These are phyloP conservation scores for Lysandra coridon DNA, from an alignment of 2,888 invertebrate genomes.

Conservation along the genomic window DNA sequence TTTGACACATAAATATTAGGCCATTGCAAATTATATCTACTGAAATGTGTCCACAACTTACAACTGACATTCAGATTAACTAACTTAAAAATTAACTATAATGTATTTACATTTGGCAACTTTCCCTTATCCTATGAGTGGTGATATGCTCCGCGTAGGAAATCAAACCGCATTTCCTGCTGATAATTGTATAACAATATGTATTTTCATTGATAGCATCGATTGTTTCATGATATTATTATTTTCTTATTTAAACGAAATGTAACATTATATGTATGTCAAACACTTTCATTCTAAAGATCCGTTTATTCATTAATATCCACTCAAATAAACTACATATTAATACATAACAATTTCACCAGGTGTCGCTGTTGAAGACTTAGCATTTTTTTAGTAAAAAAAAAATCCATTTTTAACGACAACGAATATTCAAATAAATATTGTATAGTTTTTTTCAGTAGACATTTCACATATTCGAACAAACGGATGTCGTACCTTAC, in stretches of 20 bases:
- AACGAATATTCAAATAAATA: neutral
- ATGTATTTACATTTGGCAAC: constrained; percentile 77
- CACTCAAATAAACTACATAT: neutral
- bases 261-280: constrained; percentile 29
- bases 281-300: constrained; percentile 6
- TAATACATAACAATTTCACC: neutral
- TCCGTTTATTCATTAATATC: neutral
- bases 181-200: constrained; percentile 68
- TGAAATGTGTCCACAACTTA: constrained; percentile 59
- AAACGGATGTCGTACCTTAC: constrained; percentile 14
- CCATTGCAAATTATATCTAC: constrained; percentile 42
- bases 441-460: neutral
- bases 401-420: neutral
- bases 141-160: constrained; percentile 73
- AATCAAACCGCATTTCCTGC: constrained; percentile 60
- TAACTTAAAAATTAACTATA: constrained; percentile 42
- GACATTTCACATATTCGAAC: constrained; percentile 3
- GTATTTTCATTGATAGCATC: constrained; percentile 59
- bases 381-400: neutral
- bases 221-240: constrained; percentile 38
- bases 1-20: constrained; percentile 46
- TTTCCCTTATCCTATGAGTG: constrained; percentile 68
- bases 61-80: constrained; percentile 55
- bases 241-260: constrained; percentile 35
- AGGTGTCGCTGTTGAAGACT: neutral